phyloP scores from a whole-genome alignment of 2,888 invertebrate species.

The Hirtodrosophila cameraria region DNA sequence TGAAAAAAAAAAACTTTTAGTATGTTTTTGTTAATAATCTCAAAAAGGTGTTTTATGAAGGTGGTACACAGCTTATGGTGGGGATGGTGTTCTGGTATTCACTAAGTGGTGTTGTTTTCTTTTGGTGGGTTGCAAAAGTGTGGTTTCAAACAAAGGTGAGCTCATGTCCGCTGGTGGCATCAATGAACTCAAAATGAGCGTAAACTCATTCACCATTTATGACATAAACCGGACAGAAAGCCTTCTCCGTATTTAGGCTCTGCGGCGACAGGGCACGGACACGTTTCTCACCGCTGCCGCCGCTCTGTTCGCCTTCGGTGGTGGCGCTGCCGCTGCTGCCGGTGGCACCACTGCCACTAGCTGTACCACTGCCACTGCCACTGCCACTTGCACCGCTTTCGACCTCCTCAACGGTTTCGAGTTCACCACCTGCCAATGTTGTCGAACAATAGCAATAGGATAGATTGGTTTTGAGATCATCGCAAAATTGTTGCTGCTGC shows the following conservation, averaged over 20 bases:
- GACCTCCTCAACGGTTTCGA: slow-evolving; percentile 81
- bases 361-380: slow-evolving; percentile 22
- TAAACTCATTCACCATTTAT: slow-evolving; percentile 83
- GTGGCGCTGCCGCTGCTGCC: slow-evolving; percentile 20
- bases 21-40: too few species aligned
- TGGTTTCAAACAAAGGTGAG: slow-evolving; percentile 78
- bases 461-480: slow-evolving; percentile 82
- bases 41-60: too few species aligned
- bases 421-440: slow-evolving; percentile 80
- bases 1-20: too few species aligned
- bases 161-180: slow-evolving; percentile 78
- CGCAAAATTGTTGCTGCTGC: slow-evolving; percentile 83
- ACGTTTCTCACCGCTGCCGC: slow-evolving; percentile 53
- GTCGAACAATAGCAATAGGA: slow-evolving; percentile 82
- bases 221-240: slow-evolving; percentile 81
- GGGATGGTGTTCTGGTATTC: slow-evolving; percentile 12
- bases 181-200: slow-evolving; percentile 82
- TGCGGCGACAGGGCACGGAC: slow-evolving; percentile 71
- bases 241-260: slow-evolving; percentile 72
- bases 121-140: not conserved
- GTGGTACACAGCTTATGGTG: slow-evolving; percentile 45
- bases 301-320: slow-evolving; percentile 46
- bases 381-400: slow-evolving; percentile 64
- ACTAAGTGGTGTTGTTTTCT: slow-evolving; percentile 6
- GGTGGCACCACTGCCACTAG: slow-evolving; percentile 10